phyloP scores from a whole-genome alignment of 92 coral and sea anemone species.

The Parazoanthus swiftii region DNA sequence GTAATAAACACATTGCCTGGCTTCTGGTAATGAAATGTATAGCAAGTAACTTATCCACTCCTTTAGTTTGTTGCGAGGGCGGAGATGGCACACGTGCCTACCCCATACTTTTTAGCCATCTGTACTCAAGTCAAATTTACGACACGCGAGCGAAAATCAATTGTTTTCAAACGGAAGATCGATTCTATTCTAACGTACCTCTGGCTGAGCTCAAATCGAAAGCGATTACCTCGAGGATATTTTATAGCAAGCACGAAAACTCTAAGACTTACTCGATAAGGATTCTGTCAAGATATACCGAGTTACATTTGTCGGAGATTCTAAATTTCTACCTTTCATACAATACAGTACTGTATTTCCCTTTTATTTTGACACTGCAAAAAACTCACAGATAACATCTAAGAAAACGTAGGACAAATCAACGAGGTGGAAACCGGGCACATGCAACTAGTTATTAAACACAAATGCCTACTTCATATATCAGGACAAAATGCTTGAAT shows the following conservation, averaged over 20 bases:
- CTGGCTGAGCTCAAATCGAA: background rate
- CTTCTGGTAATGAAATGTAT: background rate
- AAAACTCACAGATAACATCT: too few species aligned
- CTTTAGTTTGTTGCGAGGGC: background rate
- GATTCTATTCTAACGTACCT: background rate
- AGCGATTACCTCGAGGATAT: background rate
- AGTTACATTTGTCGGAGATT: background rate
- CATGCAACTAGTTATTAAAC: background rate
- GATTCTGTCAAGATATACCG: slow-evolving; percentile 14
- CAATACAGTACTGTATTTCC: background rate
- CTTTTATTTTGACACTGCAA: background rate
- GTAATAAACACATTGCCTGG: background rate
- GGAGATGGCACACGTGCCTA: background rate
- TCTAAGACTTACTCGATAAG: background rate
- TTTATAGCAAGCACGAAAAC: background rate
- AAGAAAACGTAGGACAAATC: background rate
- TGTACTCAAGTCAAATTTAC: background rate
- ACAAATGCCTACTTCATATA: too few species aligned
- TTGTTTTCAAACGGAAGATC: background rate
- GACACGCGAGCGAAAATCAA: background rate
- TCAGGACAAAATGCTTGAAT: too few species aligned
- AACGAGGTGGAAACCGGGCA: background rate
- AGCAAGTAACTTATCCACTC: too few species aligned
- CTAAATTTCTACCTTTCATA: too few species aligned
- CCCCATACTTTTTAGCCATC: background rate